A percentile compares a stretch with the other conserved stretches of the same genome.
phyloP scores from a whole-genome alignment of 2,888 invertebrate species.

The Bursaphelenchus okinawaensis region DNA sequence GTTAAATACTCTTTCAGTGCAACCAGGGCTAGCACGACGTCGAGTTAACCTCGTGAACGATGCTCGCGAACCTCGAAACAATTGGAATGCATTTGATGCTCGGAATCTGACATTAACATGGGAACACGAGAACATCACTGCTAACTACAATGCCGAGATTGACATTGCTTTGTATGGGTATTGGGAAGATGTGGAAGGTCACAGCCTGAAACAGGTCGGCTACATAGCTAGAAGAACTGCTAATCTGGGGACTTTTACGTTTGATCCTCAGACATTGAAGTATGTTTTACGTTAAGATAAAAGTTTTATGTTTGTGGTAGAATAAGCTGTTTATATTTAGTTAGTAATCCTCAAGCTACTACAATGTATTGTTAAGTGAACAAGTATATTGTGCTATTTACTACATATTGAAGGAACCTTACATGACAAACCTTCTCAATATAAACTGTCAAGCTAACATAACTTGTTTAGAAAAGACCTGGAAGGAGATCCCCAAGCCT shows the following conservation, averaged over 20 bases:
- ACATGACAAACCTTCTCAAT: background rate
- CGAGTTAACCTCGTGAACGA: constrained; percentile 39
- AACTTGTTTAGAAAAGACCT: constrained; percentile 12
- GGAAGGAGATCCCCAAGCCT: constrained; percentile 36
- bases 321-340: too few relatives aligned
- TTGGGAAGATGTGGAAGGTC: constrained; percentile 37
- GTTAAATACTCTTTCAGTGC: constrained; percentile 21
- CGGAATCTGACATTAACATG: constrained; percentile 35
- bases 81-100: constrained; percentile 35
- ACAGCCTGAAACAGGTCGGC: constrained; percentile 33
- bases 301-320: too few relatives aligned
- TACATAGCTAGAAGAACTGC: constrained; percentile 27
- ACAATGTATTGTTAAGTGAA: too few relatives aligned
- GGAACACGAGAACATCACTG: constrained; percentile 37
- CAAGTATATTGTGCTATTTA: too few relatives aligned
- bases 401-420: background rate
- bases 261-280: constrained; percentile 26
- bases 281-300: background rate
- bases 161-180: constrained; percentile 37
- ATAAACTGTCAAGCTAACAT: too few relatives aligned
- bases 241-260: constrained; percentile 34
- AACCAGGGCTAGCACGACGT: constrained; percentile 30
- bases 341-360: too few relatives aligned
- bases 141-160: constrained; percentile 31
- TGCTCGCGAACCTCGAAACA: constrained; percentile 31